Evolutionary conservation across 2,797 vertebrate species (phyloP).

Genomic region (Margarornis squamiger): DNA sequence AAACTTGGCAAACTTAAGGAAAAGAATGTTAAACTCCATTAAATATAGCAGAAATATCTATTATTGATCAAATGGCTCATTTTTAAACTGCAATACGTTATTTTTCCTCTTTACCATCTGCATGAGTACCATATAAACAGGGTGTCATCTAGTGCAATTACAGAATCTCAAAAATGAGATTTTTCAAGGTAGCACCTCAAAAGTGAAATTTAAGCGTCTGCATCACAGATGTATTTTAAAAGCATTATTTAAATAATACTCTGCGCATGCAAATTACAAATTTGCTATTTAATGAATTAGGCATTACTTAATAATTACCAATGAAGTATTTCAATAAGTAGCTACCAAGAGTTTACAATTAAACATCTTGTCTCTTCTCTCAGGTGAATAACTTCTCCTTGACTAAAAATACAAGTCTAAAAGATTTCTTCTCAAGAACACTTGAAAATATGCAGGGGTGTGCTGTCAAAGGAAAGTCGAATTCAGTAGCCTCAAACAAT

Average conservation of each 20-base stretch:
- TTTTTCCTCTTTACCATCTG: not conserved
- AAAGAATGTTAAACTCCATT: constrained; percentile 35
- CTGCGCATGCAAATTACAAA: not conserved
- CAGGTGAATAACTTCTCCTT: not conserved
- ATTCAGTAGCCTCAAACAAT: not conserved
- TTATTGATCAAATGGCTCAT: not conserved
- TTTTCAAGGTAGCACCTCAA: not conserved
- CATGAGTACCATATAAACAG: not conserved
- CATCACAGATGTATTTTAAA: not conserved
- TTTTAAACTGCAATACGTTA: not conserved
- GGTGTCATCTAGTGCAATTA: not conserved
- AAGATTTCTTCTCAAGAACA: not conserved
- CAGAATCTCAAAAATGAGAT: not conserved
- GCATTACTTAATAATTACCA: not conserved
- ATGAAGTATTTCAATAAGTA: not conserved
- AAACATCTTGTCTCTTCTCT: not conserved
- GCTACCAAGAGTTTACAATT: not conserved
- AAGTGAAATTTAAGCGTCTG: not conserved
- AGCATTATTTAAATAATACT: not conserved
- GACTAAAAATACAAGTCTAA: not conserved
- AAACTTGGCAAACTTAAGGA: constrained; percentile 90
- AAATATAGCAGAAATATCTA: not conserved
- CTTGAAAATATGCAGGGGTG: not conserved
- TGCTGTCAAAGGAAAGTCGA: not conserved
- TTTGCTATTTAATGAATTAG: not conserved